Percentiles rank a stretch among this genome's conserved stretches.
These are phyloP conservation scores for Halyomorpha halys DNA, from an alignment of 1,140 invertebrate species.

Conservation along the genomic window DNA sequence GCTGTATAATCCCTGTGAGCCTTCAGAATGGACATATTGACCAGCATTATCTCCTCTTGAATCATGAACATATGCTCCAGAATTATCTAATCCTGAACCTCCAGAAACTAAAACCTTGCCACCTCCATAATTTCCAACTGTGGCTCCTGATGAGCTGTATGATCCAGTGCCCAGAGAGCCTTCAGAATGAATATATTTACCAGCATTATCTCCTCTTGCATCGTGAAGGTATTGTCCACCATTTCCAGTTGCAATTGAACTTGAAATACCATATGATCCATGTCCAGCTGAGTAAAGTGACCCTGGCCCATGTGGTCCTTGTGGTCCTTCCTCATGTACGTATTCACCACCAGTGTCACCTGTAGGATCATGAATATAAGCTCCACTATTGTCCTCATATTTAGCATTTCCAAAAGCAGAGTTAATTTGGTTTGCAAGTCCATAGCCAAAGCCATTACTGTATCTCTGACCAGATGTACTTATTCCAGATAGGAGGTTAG, in stretches of 20 bases:
- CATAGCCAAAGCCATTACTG: conserved; percentile 12
- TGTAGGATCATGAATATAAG: conserved; percentile 33
- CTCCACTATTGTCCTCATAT: conserved; percentile 36
- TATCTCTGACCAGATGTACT: conserved; percentile 16
- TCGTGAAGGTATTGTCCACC: conserved; percentile 35
- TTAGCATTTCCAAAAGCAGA: conserved; percentile 16
- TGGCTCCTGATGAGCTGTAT: no score
- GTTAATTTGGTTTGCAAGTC: conserved; percentile 19
- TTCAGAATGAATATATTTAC: conserved; percentile 27
- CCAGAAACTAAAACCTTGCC: no score
- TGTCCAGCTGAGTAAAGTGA: not conserved
- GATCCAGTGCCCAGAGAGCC: conserved; percentile 35
- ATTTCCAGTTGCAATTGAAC: not conserved
- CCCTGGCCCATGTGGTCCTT: conserved; percentile 25
- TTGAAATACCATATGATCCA: not conserved
- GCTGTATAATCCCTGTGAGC: no score
- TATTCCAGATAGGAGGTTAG: not conserved
- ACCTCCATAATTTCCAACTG: no score
- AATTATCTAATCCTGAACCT: no score
- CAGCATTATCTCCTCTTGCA: conserved; percentile 36
- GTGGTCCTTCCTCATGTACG: conserved; percentile 32
- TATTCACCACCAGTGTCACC: conserved; percentile 36
- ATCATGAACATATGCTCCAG: no score
- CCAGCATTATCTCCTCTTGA: no score
- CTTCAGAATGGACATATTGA: no score